These are phyloP conservation scores for Oscheius myriophilus DNA, from an alignment of 2,888 invertebrate species.

Conservation along the genomic window DNA sequence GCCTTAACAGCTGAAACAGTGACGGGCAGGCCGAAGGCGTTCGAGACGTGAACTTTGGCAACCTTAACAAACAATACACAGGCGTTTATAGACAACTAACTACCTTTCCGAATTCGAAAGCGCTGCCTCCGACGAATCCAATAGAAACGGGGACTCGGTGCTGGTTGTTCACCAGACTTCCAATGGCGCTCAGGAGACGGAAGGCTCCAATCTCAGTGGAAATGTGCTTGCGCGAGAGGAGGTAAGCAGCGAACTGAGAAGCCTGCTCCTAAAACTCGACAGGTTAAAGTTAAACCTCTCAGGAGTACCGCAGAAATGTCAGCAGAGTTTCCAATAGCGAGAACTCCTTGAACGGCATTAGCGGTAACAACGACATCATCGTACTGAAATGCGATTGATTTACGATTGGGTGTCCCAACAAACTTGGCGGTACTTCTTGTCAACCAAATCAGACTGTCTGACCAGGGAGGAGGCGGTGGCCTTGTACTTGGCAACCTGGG, in stretches of 20 bases:
- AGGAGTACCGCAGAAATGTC: not conserved
- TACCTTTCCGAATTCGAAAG: slow-evolving; percentile 11
- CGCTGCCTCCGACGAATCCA: not conserved
- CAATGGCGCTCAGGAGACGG: slow-evolving; percentile 82
- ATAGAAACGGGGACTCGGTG: slow-evolving; percentile 79
- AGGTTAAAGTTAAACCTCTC: too few species aligned
- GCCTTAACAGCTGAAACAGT: not conserved
- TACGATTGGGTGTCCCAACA: not conserved
- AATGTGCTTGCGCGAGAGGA: slow-evolving; percentile 76
- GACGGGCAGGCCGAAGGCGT: slow-evolving; percentile 3
- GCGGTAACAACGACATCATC: slow-evolving; percentile 71
- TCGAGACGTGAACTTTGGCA: not conserved
- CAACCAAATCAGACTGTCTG: slow-evolving; percentile 92
- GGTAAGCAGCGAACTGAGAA: not conserved
- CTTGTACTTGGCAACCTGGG: slow-evolving; percentile 29
- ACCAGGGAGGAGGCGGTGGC: slow-evolving; percentile 82
- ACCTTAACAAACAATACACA: not conserved
- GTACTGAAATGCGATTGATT: slow-evolving; percentile 32
- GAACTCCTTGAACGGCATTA: slow-evolving; percentile 77
- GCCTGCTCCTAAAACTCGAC: not conserved
- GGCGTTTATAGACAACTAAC: not conserved
- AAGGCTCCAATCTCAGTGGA: slow-evolving; percentile 86
- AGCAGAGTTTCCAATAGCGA: slow-evolving; percentile 70
- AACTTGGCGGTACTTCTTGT: slow-evolving; percentile 79
- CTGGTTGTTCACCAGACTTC: slow-evolving; percentile 79